Conservation (phyloP, 2,113 vertebrate genomes). For the Astatoreochromis straeleni region DNA sequence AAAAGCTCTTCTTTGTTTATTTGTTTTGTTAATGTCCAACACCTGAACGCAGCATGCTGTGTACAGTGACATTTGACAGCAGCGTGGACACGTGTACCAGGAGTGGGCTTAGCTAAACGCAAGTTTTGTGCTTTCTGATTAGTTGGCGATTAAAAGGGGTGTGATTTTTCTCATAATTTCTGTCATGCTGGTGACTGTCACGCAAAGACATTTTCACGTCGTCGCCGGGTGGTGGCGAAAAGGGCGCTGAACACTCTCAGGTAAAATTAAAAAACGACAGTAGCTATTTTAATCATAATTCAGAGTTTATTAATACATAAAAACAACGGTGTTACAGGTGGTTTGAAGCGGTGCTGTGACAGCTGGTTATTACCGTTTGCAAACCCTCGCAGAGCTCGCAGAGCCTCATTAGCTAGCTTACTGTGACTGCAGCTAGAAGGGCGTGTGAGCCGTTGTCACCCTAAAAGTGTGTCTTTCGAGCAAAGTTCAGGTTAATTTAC, state of each 20-base stretch:
- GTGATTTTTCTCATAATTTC: conserved; percentile 17
- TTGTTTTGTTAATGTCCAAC: neutral
- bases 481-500: neutral
- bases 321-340: neutral
- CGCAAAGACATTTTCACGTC: neutral
- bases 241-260: neutral
- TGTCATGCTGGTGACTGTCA: neutral
- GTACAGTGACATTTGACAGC: neutral
- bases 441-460: neutral
- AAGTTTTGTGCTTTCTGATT: conserved; percentile 30
- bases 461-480: neutral
- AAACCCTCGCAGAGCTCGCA: neutral
- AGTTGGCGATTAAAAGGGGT: conserved; percentile 30
- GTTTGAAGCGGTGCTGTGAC: neutral
- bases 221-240: neutral
- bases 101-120: neutral
- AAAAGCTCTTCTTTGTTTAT: neutral
- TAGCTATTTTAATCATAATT: neutral
- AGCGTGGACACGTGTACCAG: neutral
- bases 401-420: neutral
- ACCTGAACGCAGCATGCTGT: neutral
- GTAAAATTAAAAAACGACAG: neutral
- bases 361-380: neutral
- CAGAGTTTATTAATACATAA: neutral
- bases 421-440: neutral